Conservation (phyloP, 2,888 invertebrate genomes). For the Agrilus biguttatus region DNA sequence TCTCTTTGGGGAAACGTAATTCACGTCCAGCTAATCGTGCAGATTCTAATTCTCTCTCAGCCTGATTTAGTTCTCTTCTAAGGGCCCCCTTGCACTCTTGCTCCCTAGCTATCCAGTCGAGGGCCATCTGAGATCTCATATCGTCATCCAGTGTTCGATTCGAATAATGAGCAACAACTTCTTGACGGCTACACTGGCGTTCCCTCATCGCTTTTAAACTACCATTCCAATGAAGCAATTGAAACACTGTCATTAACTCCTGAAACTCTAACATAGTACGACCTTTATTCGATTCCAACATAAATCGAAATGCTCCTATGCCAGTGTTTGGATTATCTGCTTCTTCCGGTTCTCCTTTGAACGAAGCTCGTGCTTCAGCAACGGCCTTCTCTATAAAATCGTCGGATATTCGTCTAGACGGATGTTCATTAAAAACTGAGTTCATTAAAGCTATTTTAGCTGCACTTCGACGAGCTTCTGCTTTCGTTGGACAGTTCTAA, state of each 20-base stretch:
- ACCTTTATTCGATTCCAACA: slow-evolving; percentile 71
- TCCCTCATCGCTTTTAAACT: slow-evolving; percentile 90
- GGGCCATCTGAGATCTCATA: slow-evolving; percentile 91
- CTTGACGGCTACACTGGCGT: slow-evolving; percentile 85
- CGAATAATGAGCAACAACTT: slow-evolving; percentile 85
- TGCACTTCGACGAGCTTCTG: slow-evolving; percentile 84
- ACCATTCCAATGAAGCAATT: slow-evolving; percentile 94
- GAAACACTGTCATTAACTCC: slow-evolving; percentile 95
- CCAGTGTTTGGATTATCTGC: slow-evolving; percentile 56
- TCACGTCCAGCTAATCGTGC: slow-evolving; percentile 81
- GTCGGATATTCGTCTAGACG: slow-evolving; percentile 80
- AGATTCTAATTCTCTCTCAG: slow-evolving; percentile 74
- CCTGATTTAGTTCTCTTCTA: slow-evolving; percentile 64
- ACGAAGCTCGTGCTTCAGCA: slow-evolving; percentile 77
- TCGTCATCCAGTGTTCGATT: slow-evolving; percentile 85
- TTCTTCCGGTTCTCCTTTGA: slow-evolving; percentile 46
- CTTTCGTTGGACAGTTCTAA: slow-evolving; percentile 88
- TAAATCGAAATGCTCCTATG: slow-evolving; percentile 60
- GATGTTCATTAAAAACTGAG: slow-evolving; percentile 92
- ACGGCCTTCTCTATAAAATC: slow-evolving; percentile 91
- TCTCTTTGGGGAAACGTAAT: slow-evolving; percentile 87
- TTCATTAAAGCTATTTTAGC: slow-evolving; percentile 95
- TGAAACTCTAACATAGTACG: slow-evolving; percentile 93
- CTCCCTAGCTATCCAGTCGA: slow-evolving; percentile 83
- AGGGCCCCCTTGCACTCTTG: slow-evolving; percentile 63